These are phyloP conservation scores for Meteorus colon DNA, from an alignment of 2,888 invertebrate genomes.

Conservation along the genomic window DNA sequence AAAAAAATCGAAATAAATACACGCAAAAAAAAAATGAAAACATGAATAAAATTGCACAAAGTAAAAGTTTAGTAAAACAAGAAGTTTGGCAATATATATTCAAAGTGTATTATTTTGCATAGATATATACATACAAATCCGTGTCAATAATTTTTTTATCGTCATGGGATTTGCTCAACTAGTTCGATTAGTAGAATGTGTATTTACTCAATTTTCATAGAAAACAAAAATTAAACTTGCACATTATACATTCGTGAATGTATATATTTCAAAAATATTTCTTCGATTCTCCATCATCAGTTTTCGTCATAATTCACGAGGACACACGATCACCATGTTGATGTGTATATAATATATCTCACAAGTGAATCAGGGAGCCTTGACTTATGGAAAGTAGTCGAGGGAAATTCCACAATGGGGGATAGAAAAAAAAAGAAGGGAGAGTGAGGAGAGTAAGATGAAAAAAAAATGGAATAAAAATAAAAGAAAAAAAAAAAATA, in stretches of 20 bases:
- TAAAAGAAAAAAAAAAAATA: constrained; percentile 46
- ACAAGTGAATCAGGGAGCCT: constrained; percentile 47
- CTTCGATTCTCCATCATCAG: constrained; percentile 31
- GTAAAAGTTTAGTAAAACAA: background rate
- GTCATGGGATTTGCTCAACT: background rate
- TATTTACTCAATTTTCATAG: background rate
- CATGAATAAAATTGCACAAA: background rate
- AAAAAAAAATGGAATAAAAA: constrained; percentile 22
- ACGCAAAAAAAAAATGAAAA: background rate
- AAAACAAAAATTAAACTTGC: background rate
- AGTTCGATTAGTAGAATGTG: background rate
- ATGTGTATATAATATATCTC: constrained; percentile 32
- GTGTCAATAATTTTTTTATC: background rate
- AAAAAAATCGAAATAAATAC: background rate
- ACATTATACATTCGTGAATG: background rate
- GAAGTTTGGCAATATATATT: constrained; percentile 21
- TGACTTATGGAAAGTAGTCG: constrained; percentile 62
- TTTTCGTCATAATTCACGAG: constrained; percentile 42
- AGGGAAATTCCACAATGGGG: constrained; percentile 54
- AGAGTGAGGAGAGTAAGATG: background rate
- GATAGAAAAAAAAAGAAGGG: constrained; percentile 12
- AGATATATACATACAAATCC: background rate
- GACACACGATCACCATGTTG: constrained; percentile 33
- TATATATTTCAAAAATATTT: constrained; percentile 17
- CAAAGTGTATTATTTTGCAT: background rate